Conservation (phyloP, 2,888 invertebrate species). For the Clostera curtula region DNA sequence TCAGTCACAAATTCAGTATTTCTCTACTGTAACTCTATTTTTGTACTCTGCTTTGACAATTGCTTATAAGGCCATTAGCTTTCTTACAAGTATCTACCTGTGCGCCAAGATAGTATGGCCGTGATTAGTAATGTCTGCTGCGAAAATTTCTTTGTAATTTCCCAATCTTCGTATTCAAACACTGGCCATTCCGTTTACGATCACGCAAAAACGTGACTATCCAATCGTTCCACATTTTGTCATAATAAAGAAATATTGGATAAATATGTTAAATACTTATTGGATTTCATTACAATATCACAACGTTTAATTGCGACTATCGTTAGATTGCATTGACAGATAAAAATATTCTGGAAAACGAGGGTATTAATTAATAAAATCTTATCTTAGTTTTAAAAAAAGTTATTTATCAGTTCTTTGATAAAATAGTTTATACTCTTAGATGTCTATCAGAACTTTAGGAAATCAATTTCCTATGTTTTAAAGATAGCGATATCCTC, state of each 20-base stretch:
- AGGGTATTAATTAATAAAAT: constrained; percentile 10
- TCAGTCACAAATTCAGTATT: no score
- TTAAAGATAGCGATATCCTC: constrained; percentile 14
- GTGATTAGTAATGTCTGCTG: no score
- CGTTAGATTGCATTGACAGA: constrained; percentile 14
- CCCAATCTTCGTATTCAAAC: no score
- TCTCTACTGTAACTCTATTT: no score
- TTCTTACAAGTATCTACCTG: no score
- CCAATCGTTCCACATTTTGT: neutral
- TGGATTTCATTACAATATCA: constrained; percentile 13
- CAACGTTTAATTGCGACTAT: constrained; percentile 10
- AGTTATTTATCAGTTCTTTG: constrained; percentile 5
- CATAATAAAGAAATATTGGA: neutral
- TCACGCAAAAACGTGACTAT: neutral
- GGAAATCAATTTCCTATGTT: constrained; percentile 11
- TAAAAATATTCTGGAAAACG: constrained; percentile 14
- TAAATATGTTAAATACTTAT: neutral
- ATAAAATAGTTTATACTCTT: constrained; percentile 4
- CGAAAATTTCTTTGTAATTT: no score
- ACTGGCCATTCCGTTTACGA: neutral
- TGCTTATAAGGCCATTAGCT: no score
- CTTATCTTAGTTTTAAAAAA: constrained; percentile 10
- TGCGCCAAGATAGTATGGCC: no score
- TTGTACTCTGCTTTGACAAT: no score
- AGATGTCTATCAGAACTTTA: constrained; percentile 13